Evolutionary conservation across 2,888 invertebrate species (phyloP), one percentile per base, ranked within the genome.

Genomic region (Tachystola acroxantha): DNA sequence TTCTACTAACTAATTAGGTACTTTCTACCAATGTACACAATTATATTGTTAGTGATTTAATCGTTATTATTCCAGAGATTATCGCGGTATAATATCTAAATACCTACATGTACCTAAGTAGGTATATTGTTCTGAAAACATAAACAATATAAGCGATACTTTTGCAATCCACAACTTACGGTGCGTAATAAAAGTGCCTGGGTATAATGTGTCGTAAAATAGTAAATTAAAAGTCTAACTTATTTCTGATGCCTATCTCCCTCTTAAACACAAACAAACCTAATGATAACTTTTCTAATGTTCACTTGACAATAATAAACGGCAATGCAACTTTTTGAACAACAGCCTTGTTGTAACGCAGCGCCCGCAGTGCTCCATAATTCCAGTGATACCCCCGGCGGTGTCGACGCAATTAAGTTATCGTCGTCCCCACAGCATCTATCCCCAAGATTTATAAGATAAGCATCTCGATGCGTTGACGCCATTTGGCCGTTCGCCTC

Each of bases 401-500:
- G 69, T 66, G 68, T 70, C 49, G 42, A 53, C 62, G 74, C 77
- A 79, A 80, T 81, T 78, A 79, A 72, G 75, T 73, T 80, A 80
- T 79, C 76, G 70, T 52, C 58, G 52, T 55, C 60, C 64, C 67
- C 61, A 58, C 72, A 61, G 64, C 55, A 67, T 77, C 67, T 64
- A 57, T 70, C 71, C 70, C 72, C 57, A 61, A 76, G 80, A 80
- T 80, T 72, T 62, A 64, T 64, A 64, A 57, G 84, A 85, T 84
- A 81, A 77, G 70, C 46, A 72, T 75, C 73, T 53, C 66, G 63
- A 71, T 74, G 65, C 68, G 72, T 76, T 74, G 77, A 77, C 73
- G 80, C 76, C 82, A 78, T 82, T 81, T 81, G 79, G 76, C 66
- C 65, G 65, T 65, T 72, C 67, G 70, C 57, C 55, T 66, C 58